Evolutionary conservation across 2,888 invertebrate species (phyloP), one percentile per base, ranked within the genome.

Genomic region (Phaonia tiefii): DNA sequence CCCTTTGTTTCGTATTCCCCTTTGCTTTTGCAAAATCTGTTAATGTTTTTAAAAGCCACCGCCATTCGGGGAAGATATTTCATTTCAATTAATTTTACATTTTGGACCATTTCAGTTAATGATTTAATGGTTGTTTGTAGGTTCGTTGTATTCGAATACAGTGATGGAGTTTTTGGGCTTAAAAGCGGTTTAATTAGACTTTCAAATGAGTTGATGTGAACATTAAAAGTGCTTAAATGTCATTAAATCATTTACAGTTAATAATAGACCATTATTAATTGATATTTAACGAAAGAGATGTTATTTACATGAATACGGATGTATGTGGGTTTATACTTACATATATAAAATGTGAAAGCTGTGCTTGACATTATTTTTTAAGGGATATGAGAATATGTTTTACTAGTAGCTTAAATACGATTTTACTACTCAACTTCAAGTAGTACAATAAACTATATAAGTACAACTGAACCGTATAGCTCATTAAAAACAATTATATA

Each of bases 31-130:
- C n/a, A 13, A n/a, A n/a, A n/a, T n/a, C 17, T 26, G 42, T 74
- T 31, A 67, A 66, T 37, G 13, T 25, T 22, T 46, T 22, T 13
- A 25, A 11, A 13, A 20, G 8, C 20, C 10, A 31, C 20, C 42
- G 20, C 39, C 17, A 15, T 39, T 42, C 8, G 63, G 63, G n/a
- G 13, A 44, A 46, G 15, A 65, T 46, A 65, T 54, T 54, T 58
- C 15, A 39, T 72, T 63, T 72, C 74, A 74, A 74, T 74, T 74
- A 74, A 22, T 74, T 67, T 67, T 67, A 74, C 46, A 67, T 67
- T 37, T 66, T 56, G 13, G 17, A 42, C 37, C 17, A 72, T 60
- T 49, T 49, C 37, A 22, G 22, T 49, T 51, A 72, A 72, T 63
- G 63, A 63, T 63, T 72, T 63, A 74, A 56, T 54, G 66, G 3